These are phyloP conservation scores for Elephas maximus DNA, from an alignment of 2,113 vertebrate species.

Conservation along the genomic window DNA sequence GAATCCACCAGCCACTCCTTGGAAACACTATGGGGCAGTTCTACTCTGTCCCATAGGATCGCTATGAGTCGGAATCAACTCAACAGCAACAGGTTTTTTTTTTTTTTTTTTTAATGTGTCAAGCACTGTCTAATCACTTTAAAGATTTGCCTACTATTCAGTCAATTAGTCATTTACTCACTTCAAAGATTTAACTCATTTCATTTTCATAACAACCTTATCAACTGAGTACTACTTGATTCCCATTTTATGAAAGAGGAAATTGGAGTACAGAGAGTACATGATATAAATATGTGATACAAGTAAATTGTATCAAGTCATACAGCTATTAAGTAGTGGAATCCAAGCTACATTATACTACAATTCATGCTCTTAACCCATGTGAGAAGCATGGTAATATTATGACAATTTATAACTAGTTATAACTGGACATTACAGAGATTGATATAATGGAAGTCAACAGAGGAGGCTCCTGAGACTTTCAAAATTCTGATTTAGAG, in stretches of 20 bases:
- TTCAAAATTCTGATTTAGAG: neutral
- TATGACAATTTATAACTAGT: neutral
- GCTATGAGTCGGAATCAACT: too few relatives aligned
- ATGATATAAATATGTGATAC: neutral
- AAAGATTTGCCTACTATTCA: neutral
- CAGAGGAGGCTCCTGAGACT: neutral
- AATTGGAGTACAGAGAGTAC: neutral
- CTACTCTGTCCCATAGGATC: too few relatives aligned
- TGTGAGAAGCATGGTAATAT: neutral
- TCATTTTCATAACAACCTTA: neutral
- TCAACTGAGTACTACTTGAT: neutral
- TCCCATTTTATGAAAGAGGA: neutral
- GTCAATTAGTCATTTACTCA: neutral
- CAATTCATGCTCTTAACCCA: neutral
- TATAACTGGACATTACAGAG: neutral
- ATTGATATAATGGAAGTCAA: neutral
- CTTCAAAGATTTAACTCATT: neutral
- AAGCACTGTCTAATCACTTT: neutral
- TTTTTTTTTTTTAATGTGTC: neutral
- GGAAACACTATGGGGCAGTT: too few relatives aligned
- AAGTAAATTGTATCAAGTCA: neutral
- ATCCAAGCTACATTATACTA: neutral
- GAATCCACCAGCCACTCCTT: too few relatives aligned
- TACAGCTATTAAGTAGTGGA: fast-evolving
- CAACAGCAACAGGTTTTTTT: too few relatives aligned